phyloP scores from a whole-genome alignment of 2,797 vertebrate genomes.

The Micrastur ruficollis region DNA sequence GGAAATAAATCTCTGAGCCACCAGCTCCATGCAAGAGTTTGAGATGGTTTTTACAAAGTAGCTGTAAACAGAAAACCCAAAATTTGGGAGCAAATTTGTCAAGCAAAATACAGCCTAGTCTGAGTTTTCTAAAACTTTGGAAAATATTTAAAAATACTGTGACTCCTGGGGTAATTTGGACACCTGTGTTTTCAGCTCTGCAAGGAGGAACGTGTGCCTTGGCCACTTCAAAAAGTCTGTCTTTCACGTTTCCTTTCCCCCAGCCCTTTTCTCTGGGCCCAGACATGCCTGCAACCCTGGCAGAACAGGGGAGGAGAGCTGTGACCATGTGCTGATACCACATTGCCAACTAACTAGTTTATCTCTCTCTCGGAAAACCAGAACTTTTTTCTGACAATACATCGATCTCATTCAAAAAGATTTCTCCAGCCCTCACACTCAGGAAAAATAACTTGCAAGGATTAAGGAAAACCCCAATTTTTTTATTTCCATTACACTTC shows the following conservation, averaged over 20 bases:
- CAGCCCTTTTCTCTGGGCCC: not conserved
- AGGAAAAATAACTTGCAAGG: not conserved
- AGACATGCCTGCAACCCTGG: not conserved
- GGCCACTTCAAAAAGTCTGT: not conserved
- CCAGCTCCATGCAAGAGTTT: not conserved
- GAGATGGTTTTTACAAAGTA: not conserved
- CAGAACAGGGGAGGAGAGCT: not conserved
- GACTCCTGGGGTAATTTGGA: not conserved
- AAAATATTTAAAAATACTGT: not conserved
- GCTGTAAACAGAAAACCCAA: not conserved
- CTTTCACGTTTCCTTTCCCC: not conserved
- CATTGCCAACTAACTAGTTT: not conserved
- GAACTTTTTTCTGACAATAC: not conserved
- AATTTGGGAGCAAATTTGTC: not conserved
- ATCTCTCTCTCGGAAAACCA: not conserved
- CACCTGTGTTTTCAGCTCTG: not conserved
- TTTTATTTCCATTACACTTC: not conserved
- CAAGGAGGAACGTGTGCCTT: fast-evolving
- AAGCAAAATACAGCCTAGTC: not conserved
- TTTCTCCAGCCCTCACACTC: not conserved
- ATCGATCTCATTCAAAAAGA: not conserved
- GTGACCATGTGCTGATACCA: not conserved
- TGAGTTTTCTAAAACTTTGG: not conserved
- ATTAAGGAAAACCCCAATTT: not conserved
- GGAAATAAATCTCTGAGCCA: not conserved